Base-by-base conservation (phyloP, 2,888 invertebrate species). In the Caenorhabditis plicata region DNA sequence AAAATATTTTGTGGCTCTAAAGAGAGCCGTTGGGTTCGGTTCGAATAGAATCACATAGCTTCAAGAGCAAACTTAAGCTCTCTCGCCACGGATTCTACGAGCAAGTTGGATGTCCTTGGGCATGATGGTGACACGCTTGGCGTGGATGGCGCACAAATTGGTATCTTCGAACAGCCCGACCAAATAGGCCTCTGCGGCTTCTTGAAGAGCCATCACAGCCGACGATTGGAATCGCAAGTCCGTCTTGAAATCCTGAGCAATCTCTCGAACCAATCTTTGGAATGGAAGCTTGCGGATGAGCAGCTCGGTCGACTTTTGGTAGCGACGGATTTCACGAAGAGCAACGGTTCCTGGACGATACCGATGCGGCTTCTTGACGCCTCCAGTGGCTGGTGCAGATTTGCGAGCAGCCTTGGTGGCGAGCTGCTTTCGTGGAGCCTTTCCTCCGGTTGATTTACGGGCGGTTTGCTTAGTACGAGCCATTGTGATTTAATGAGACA, bases 71-170 rank as follows among this genome's bases (percentile, higher is more conserved):
- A n/a, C n/a, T n/a, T n/a, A n/a, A n/a, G n/a, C n/a, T n/a, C n/a
- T n/a, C n/a, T n/a, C n/a, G n/a, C 93, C 85, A 92, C 71, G 64
- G 60, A 74, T 72, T 41, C 69, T 60, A 35, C 36, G 36, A 36
- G 36, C 36, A 5, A 36, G 36, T 36, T 72, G 73, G 81, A 94
- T 93, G 83, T 94, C 93, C 85, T 93, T 94, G 77, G 94, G 94
- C 93, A 94, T 94, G 85, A 94, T 94, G 71, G 94, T 94, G 56
- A 94, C 93, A 80, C 93, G 88, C 85, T 93, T 93, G 78, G 93
- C 93, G 82, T 94, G 93, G 83, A 94, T 93, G 85, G 93, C 93
- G 85, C 92, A 93, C 87, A 94, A 87, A 85, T 94, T 94, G 75
- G 94, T 94, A 85, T 94, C 93, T 87, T 94, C 93, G 84, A 95